These are phyloP conservation scores for Amitus sp. DNA, from an alignment of 2,888 invertebrate species.

Conservation along the genomic window DNA sequence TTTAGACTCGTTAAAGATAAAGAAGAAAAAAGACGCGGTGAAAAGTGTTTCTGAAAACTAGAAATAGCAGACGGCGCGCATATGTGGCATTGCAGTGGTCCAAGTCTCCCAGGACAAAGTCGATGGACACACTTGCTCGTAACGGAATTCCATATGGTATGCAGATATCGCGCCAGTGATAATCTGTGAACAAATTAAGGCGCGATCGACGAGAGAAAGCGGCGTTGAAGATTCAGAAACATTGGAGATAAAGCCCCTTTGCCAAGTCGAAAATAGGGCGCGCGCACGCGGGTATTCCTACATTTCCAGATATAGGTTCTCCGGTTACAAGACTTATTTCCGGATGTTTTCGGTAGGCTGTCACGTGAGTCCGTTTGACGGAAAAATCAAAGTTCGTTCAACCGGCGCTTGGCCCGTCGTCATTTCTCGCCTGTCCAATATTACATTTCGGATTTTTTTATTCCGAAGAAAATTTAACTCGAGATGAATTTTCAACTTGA, in stretches of 20 bases:
- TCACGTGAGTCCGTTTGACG: background rate
- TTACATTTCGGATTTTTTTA: no score
- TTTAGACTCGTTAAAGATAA: no score
- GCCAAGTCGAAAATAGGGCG: constrained; percentile 23
- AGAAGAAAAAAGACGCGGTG: no score
- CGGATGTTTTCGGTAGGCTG: constrained; percentile 6
- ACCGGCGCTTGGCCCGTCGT: no score
- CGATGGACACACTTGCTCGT: background rate
- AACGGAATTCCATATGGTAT: constrained; percentile 13
- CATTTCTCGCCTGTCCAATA: no score
- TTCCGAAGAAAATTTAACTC: no score
- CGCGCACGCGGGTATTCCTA: constrained; percentile 9
- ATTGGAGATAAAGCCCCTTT: constrained; percentile 9
- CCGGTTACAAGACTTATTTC: constrained; percentile 21
- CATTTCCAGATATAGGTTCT: constrained; percentile 19
- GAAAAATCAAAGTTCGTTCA: background rate
- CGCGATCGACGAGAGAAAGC: background rate
- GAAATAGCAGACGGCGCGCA: constrained; percentile 5
- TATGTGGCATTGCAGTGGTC: constrained; percentile 1
- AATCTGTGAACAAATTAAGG: background rate
- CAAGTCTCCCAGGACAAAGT: constrained; percentile 4
- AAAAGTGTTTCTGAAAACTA: constrained; percentile 1
- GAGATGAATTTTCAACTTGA: no score
- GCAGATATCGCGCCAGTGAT: constrained; percentile 6
- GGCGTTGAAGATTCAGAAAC: background rate